Evolutionary conservation across 2,113 vertebrate genomes (phyloP).

Genomic region (Mus pahari): DNA sequence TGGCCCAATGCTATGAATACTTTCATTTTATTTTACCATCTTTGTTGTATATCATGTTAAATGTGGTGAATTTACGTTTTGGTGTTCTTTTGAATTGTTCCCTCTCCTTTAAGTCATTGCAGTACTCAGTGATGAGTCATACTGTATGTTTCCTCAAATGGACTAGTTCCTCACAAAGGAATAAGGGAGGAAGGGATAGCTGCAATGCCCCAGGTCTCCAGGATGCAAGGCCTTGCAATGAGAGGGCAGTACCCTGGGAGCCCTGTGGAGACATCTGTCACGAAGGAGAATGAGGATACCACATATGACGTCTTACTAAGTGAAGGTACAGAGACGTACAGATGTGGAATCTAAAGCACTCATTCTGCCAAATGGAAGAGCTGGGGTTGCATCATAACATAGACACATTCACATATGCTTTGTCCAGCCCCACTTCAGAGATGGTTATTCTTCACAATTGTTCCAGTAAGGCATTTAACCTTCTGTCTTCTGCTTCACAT

Average conservation of each 20-base stretch:
- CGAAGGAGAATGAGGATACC: neutral
- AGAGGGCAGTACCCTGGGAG: neutral
- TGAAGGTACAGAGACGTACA: neutral
- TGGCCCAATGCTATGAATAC: neutral
- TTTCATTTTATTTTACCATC: neutral
- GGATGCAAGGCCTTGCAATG: neutral
- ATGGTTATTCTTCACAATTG: neutral
- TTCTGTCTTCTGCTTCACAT: neutral
- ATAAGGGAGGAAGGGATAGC: neutral
- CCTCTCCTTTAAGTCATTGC: constrained; percentile 30
- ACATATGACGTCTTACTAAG: neutral
- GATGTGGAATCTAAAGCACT: neutral
- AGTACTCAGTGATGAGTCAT: constrained; percentile 15
- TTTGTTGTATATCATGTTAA: neutral
- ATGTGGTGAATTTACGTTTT: constrained; percentile 49
- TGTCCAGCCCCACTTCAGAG: neutral
- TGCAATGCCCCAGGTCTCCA: neutral
- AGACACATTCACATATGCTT: neutral
- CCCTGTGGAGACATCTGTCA: neutral
- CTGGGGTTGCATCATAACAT: neutral
- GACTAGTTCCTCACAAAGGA: neutral
- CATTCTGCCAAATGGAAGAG: constrained; percentile 17
- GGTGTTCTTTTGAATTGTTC: neutral
- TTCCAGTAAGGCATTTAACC: neutral
- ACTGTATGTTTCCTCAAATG: neutral